These are phyloP conservation scores for Dendrolimus houi DNA, from an alignment of 2,888 invertebrate species.

Conservation along the genomic window DNA sequence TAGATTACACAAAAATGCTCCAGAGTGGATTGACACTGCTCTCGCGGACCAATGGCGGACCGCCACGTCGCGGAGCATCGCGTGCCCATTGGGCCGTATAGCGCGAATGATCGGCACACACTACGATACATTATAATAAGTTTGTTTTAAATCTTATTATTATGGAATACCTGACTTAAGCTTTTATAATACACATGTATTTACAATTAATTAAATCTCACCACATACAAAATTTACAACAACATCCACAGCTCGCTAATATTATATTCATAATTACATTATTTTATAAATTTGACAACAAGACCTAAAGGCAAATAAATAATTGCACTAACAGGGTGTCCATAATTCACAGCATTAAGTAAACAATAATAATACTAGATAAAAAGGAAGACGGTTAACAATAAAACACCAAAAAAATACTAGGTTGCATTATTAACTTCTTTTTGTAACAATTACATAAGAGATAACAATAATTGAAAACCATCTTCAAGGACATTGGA, in stretches of 20 bases:
- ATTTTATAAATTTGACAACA: conserved; percentile 20
- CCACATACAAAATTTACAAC: too few species aligned
- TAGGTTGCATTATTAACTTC: conserved; percentile 14
- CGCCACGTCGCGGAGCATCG: too few species aligned
- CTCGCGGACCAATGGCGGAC: too few species aligned
- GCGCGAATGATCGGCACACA: background rate
- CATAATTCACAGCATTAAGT: conserved; percentile 33
- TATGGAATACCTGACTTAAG: conserved; percentile 22
- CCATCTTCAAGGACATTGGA: too few species aligned
- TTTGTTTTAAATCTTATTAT: background rate
- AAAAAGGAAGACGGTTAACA: conserved; percentile 1
- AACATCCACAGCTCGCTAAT: too few species aligned
- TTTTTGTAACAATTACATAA: background rate
- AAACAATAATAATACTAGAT: conserved; percentile 31
- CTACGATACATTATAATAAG: conserved; percentile 31
- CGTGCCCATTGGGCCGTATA: too few species aligned
- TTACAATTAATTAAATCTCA: conserved; percentile 21
- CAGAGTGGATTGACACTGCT: too few species aligned
- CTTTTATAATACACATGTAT: conserved; percentile 23
- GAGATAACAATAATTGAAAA: too few species aligned
- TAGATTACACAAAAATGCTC: too few species aligned
- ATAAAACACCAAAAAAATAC: conserved; percentile 5
- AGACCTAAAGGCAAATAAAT: conserved; percentile 40
- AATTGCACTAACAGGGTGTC: conserved; percentile 52
- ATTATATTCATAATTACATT: too few species aligned